phyloP scores from a whole-genome alignment of 2,797 vertebrate species.

The Siniperca undulata region DNA sequence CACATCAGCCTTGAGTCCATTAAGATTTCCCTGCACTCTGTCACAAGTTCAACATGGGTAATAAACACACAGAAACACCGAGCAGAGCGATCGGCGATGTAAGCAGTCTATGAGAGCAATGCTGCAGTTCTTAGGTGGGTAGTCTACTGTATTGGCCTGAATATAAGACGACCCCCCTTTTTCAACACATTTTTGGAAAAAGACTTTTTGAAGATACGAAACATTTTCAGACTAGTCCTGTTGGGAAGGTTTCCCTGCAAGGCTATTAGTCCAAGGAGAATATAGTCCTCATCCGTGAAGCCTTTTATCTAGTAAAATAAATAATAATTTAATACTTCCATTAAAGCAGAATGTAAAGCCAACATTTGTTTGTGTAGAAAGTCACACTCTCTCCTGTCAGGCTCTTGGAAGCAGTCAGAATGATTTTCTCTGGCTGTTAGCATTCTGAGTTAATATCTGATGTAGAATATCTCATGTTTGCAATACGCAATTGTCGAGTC shows the following conservation, averaged over 20 bases:
- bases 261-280: too few relatives aligned
- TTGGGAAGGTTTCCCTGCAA: too few relatives aligned
- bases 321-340: too few relatives aligned
- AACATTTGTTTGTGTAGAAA: not conserved
- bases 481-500: not conserved
- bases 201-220: too few relatives aligned
- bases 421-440: not conserved
- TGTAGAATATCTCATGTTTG: not conserved
- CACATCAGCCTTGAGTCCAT: not conserved
- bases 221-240: too few relatives aligned
- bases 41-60: not conserved
- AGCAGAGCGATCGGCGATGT: not conserved
- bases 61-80: not conserved
- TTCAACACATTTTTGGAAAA: too few relatives aligned
- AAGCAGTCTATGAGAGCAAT: not conserved
- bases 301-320: too few relatives aligned
- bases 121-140: not conserved
- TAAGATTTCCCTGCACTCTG: not conserved
- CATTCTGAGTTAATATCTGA: not conserved
- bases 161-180: too few relatives aligned
- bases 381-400: not conserved
- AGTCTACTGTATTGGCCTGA: not conserved
- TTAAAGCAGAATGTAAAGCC: not conserved
- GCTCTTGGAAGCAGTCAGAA: not conserved
- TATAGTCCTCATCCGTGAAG: too few relatives aligned